Percentiles rank a stretch among this genome's conserved stretches.
These are phyloP conservation scores for Potorous gilbertii DNA, from an alignment of 2,797 vertebrate genomes.

Conservation along the genomic window DNA sequence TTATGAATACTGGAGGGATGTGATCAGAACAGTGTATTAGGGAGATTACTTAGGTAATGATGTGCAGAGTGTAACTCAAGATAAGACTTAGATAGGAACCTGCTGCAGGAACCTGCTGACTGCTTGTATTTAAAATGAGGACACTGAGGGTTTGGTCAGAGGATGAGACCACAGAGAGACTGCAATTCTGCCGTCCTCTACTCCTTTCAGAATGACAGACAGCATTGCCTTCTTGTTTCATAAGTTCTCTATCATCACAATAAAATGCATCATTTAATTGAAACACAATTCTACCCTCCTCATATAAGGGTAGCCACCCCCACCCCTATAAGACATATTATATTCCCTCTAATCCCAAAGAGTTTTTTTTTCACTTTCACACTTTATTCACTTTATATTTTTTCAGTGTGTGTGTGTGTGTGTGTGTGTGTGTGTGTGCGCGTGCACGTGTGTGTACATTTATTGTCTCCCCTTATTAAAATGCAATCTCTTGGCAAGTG, in stretches of 20 bases:
- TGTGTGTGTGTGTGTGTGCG: background rate
- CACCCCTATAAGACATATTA: background rate
- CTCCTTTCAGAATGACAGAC: background rate
- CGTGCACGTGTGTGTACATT: background rate
- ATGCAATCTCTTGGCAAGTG: background rate
- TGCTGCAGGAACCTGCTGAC: background rate
- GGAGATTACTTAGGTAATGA: background rate
- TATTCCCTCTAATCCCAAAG: background rate
- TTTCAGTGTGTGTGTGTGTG: background rate
- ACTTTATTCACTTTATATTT: background rate
- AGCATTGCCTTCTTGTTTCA: background rate
- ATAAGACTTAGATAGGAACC: background rate
- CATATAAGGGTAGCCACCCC: background rate
- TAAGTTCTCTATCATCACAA: background rate
- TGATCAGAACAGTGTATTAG: background rate
- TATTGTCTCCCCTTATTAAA: background rate
- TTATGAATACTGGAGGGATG: background rate
- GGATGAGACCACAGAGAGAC: background rate
- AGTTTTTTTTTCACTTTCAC: background rate
- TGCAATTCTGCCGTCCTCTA: background rate
- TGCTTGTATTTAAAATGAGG: background rate
- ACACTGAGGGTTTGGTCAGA: background rate
- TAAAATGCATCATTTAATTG: background rate
- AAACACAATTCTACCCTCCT: background rate
- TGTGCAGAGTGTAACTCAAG: background rate